A percentile compares a stretch with the other conserved stretches of the same genome.
Conservation (phyloP, 2,113 vertebrate species). For the Ginglymostoma cirratum region DNA sequence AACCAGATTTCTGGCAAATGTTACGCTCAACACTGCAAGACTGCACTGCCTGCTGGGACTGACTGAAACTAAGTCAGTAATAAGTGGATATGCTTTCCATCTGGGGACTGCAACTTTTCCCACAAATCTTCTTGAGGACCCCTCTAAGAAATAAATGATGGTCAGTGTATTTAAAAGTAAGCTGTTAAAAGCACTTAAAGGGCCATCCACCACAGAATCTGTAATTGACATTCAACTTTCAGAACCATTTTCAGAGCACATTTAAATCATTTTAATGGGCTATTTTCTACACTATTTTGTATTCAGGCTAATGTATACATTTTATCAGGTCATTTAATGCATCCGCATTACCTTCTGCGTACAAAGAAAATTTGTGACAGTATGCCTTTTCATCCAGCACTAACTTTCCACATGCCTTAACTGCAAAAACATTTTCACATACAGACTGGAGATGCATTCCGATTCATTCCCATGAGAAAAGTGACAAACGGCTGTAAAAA, state of each 20-base stretch:
- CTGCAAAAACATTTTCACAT: neutral
- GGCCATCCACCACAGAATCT: neutral
- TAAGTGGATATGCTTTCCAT: neutral
- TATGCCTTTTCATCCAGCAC: neutral
- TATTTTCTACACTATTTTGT: constrained; percentile 5
- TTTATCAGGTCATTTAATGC: neutral
- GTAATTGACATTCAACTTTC: constrained; percentile 29
- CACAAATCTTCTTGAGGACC: neutral
- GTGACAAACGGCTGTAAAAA: neutral
- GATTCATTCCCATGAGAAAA: neutral
- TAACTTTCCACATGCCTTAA: neutral
- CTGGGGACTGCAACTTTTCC: neutral
- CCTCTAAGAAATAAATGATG: constrained; percentile 11
- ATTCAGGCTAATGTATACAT: constrained; percentile 21
- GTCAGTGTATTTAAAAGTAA: constrained; percentile 19
- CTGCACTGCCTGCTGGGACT: neutral
- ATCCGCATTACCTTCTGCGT: neutral
- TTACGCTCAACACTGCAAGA: neutral
- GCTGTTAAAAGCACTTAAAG: constrained; percentile 18
- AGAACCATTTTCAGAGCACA: constrained; percentile 1
- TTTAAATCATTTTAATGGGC: constrained; percentile 25
- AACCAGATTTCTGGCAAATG: neutral
- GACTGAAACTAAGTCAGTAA: neutral
- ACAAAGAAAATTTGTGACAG: neutral
- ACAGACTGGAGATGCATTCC: neutral